Evolutionary conservation across 2,797 vertebrate genomes (phyloP).

Genomic region (Thripadectes ignobilis): DNA sequence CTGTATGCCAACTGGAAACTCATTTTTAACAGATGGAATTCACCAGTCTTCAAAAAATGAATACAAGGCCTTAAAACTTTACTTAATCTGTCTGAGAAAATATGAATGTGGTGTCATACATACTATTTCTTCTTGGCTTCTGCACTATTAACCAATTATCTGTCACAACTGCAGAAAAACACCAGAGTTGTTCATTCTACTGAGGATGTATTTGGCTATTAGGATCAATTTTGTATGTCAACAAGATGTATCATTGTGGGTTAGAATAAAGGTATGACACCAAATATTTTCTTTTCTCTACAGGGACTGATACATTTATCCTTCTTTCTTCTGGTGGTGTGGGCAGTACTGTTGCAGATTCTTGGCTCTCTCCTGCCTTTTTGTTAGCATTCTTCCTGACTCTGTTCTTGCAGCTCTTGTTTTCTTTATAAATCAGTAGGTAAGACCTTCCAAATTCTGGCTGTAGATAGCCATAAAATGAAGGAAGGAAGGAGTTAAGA

Average conservation of each 20-base stretch:
- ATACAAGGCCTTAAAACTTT: neutral
- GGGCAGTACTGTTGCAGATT: neutral
- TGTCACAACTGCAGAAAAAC: neutral
- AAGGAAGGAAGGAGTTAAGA: neutral
- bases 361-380: neutral
- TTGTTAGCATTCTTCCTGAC: neutral
- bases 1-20: conserved; percentile 64
- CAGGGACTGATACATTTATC: neutral
- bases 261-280: neutral
- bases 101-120: neutral
- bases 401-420: neutral
- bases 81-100: conserved; percentile 20
- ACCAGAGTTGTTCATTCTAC: neutral
- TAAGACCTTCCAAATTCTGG: neutral
- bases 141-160: neutral
- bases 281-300: neutral
- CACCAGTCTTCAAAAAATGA: conserved; percentile 14
- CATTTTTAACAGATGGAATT: conserved; percentile 67
- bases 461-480: neutral
- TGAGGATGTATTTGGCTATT: neutral
- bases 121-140: neutral
- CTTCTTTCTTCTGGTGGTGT: neutral
- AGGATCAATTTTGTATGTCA: neutral
- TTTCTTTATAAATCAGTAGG: neutral
- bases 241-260: neutral